These are phyloP conservation scores for Lepus americanus DNA, from an alignment of 2,113 vertebrate species.

Conservation along the genomic window DNA sequence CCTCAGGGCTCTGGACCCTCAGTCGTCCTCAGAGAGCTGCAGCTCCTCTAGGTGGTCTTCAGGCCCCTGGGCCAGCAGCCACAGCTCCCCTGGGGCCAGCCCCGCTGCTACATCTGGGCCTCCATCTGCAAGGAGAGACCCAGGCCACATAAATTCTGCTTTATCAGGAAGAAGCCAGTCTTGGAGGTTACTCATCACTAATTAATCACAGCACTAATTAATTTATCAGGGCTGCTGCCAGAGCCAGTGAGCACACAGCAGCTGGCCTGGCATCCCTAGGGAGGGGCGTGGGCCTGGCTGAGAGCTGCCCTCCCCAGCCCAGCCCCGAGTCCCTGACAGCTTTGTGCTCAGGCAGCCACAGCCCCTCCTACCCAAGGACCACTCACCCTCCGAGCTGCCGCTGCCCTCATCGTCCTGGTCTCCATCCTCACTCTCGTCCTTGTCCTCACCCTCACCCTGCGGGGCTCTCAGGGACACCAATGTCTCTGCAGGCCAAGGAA, in stretches of 20 bases:
- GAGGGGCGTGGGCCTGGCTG: neutral
- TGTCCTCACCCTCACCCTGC: neutral
- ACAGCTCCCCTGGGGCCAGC: conserved; percentile 88
- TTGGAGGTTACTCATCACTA: conserved; percentile 76
- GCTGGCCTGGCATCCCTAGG: conserved; percentile 34
- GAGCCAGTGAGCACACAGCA: conserved; percentile 1
- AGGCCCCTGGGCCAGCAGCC: conserved; percentile 91
- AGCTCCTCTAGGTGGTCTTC: conserved; percentile 95
- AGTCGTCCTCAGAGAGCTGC: conserved; percentile 91
- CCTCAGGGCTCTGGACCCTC: neutral
- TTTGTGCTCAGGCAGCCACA: neutral
- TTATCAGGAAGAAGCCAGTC: conserved; percentile 63
- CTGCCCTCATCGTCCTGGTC: conserved; percentile 66
- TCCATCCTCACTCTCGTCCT: conserved; percentile 67
- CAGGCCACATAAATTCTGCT: conserved; percentile 75
- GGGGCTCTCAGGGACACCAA: neutral
- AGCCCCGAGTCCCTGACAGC: neutral
- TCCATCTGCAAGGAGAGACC: conserved; percentile 51
- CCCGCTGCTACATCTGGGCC: neutral
- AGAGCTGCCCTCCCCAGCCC: no score
- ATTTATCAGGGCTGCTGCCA: conserved; percentile 69
- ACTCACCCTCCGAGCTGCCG: conserved; percentile 82
- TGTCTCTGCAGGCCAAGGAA: neutral
- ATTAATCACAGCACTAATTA: conserved; percentile 86
- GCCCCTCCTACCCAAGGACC: neutral